These are phyloP conservation scores for Engraulis encrasicolus DNA, from an alignment of 2,113 vertebrate species.

Conservation along the genomic window DNA sequence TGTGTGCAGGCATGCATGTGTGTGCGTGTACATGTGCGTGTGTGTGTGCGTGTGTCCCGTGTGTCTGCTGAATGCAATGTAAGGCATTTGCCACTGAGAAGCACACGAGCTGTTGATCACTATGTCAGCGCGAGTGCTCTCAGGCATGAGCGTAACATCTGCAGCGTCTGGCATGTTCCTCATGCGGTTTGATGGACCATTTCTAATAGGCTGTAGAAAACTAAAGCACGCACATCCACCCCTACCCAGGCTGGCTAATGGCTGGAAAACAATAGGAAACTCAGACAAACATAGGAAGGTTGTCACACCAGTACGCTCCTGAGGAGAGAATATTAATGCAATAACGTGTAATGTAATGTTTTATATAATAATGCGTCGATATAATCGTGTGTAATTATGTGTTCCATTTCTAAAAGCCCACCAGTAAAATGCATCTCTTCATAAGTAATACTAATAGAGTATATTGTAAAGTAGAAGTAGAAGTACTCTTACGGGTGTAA, in stretches of 20 bases:
- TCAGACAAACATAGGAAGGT: no score
- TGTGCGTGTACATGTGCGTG: conserved; percentile 27
- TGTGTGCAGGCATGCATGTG: conserved; percentile 39
- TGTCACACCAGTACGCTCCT: no score
- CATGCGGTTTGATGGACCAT: not conserved
- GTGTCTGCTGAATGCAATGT: conserved; percentile 26
- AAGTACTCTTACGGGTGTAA: no score
- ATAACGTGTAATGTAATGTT: no score
- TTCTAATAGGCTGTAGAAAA: no score
- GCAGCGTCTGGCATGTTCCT: not conserved
- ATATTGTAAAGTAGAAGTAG: no score
- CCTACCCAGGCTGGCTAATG: no score
- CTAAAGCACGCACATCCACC: no score
- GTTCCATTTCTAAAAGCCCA: not conserved
- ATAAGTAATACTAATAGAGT: not conserved
- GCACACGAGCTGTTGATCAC: not conserved
- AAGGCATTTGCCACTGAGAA: conserved; percentile 44
- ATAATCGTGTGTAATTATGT: no score
- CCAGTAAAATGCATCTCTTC: not conserved
- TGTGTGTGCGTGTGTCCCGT: conserved; percentile 47
- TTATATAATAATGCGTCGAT: no score
- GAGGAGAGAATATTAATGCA: no score
- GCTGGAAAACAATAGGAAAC: no score
- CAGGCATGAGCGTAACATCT: not conserved
- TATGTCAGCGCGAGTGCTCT: not conserved